A percentile compares a stretch with the other conserved stretches of the same genome.
phyloP scores from a whole-genome alignment of 1,140 invertebrate genomes.

The Lordiphosa collinella region DNA sequence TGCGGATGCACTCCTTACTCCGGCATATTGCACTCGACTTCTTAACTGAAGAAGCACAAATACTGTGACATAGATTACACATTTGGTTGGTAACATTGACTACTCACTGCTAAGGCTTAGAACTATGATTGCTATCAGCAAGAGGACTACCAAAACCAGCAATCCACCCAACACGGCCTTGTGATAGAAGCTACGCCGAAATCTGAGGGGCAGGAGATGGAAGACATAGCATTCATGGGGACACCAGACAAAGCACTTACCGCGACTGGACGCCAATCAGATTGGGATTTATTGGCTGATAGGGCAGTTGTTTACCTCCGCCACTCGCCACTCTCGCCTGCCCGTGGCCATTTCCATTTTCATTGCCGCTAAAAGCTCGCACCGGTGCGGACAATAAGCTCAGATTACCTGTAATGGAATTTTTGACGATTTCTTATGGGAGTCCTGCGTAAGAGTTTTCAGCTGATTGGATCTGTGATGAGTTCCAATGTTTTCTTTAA shows the following conservation, averaged over 20 bases:
- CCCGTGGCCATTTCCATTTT: slow-evolving; percentile 21
- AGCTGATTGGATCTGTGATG: not conserved
- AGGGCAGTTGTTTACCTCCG: slow-evolving; percentile 52
- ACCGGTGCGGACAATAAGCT: slow-evolving; percentile 47
- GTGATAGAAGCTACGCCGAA: slow-evolving; percentile 81
- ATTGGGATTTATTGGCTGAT: slow-evolving; percentile 35
- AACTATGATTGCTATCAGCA: slow-evolving; percentile 79
- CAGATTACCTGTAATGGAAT: slow-evolving; percentile 48
- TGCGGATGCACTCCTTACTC: slow-evolving; percentile 83
- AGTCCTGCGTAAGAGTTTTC: not conserved
- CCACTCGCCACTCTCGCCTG: slow-evolving; percentile 20
- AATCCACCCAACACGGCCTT: slow-evolving; percentile 79
- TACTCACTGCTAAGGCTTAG: slow-evolving; percentile 64
- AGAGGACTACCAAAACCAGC: slow-evolving; percentile 79
- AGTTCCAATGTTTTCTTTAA: not conserved
- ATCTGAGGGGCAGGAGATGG: slow-evolving; percentile 63
- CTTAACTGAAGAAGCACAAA: slow-evolving; percentile 26
- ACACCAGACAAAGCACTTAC: slow-evolving; percentile 34
- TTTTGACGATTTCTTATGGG: not conserved
- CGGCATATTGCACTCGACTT: slow-evolving; percentile 80
- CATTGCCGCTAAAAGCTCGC: slow-evolving; percentile 30
- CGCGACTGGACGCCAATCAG: slow-evolving; percentile 74
- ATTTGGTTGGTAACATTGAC: not conserved
- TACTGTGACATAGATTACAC: not conserved
- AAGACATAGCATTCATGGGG: slow-evolving; percentile 1